Base-by-base conservation (phyloP, 2,888 invertebrate species). In the Uropetala carovei region DNA sequence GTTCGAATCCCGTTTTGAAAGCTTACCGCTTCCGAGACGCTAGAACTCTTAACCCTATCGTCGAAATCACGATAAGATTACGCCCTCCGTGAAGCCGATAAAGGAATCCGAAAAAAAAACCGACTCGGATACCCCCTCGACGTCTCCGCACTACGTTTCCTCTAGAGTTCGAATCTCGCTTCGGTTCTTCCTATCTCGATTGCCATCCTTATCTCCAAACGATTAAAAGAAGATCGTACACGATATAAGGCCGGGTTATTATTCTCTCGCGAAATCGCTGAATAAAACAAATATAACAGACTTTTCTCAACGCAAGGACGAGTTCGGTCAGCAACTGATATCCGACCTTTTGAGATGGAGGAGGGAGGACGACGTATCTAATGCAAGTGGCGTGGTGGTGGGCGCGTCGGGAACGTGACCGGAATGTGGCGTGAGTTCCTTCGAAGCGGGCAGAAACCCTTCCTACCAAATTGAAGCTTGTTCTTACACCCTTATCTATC, bases 301-400 rank as follows among this genome's bases (percentile, higher is more conserved):
- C 68, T 68, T 18, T 68, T 68, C 43, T 68, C 68, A 18, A 16
- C 11, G n/a, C 68, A 68, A 18, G 68, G 22, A n/a, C 16, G 68
- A 68, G n/a, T n/a, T n/a, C 68, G 68, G 68, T 68, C 68, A 27
- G 75, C 75, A 75, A 75, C 75, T 75, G 75, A 75, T 75, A 75
- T 75, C 75, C 22, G 68, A 68, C 22, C 68, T 43, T 43, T 43
- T 43, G 3, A 43, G 43, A 43, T 43, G 68, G 13, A 68, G 68
- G 68, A 75, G 27, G 22, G 75, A 27, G 22, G 27, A 75, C n/a
- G 75, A 75, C 75, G 75, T 75, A 27, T 75, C 75, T 22, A 13
- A 10, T 75, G 22, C 9, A 27, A 75, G 27, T 27, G 75, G 68
- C 68, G 68, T 68, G n/a, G 22, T 68, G 68, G 43, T n/a, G 68